phyloP scores from a whole-genome alignment of 2,888 invertebrate genomes.

The Lasioglossum oenotherae region DNA sequence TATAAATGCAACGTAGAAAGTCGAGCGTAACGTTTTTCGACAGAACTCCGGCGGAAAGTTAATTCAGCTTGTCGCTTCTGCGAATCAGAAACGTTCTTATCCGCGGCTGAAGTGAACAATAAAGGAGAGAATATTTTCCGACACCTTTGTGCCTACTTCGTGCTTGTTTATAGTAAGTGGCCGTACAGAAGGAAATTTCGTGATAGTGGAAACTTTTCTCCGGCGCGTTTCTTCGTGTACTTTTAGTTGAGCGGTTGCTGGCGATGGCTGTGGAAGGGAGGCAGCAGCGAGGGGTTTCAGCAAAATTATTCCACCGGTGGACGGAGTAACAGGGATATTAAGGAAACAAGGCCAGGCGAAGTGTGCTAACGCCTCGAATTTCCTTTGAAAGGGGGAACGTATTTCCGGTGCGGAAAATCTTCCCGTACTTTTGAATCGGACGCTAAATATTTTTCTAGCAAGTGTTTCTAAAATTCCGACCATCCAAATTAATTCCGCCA shows the following conservation, averaged over 20 bases:
- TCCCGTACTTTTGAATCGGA: neutral
- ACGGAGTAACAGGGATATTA: slow-evolving; percentile 48
- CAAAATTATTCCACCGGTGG: slow-evolving; percentile 49
- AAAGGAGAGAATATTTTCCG: slow-evolving; percentile 22
- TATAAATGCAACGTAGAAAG: neutral
- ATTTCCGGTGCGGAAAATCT: neutral
- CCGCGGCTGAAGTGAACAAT: slow-evolving; percentile 9
- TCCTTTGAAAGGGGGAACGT: slow-evolving; percentile 19
- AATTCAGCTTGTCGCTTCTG: neutral
- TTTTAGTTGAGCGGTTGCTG: slow-evolving; percentile 32
- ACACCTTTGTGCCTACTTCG: neutral
- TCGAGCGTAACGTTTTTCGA: neutral
- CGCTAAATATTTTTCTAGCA: slow-evolving; percentile 20
- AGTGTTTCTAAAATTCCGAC: neutral
- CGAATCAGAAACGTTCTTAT: slow-evolving; percentile 1
- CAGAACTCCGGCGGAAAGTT: neutral
- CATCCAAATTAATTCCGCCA: neutral
- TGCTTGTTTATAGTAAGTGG: slow-evolving; percentile 23
- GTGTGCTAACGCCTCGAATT: slow-evolving; percentile 40
- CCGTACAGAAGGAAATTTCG: slow-evolving; percentile 11
- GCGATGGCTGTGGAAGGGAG: slow-evolving; percentile 14
- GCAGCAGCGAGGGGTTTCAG: slow-evolving; percentile 12
- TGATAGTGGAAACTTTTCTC: slow-evolving; percentile 23
- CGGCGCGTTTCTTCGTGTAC: slow-evolving; percentile 32
- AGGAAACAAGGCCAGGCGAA: slow-evolving; percentile 54